Evolutionary conservation across 2,113 vertebrate species (phyloP), one percentile per base, ranked within the genome.

Genomic region (Centrocercus urophasianus): DNA sequence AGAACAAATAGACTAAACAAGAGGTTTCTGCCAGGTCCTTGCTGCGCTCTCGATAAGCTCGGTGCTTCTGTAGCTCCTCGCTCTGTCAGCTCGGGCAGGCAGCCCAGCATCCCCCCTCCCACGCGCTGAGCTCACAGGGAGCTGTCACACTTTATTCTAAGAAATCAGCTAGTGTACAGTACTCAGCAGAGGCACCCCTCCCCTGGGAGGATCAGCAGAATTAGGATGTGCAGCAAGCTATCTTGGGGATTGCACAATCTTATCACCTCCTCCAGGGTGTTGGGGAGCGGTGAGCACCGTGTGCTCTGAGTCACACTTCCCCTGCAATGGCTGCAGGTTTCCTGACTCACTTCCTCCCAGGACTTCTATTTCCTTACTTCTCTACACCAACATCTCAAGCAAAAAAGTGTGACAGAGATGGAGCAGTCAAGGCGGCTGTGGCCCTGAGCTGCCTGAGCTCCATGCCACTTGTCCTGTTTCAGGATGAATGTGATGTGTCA

Each of bases 151-250:
- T 91, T 97, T 92, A 92, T 97, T 97, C 96, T 96, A 91, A 97
- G 96, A 97, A 97, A 96, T 97, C 94, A 92, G 94, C 93, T 95
- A 88, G 86, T 94, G 88, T 93, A 86, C 96, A 96, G 94, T 96
- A 96, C 95, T 90, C 60, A 11, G 96, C 89, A 97, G 84, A 83
- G 83, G 90, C 82, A 91, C 93, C 93, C 95, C 95, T 97, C 95
- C 96, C 93, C 92, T 95, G 95, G 95, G 95, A 96, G 95, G 91
- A 96, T 95, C 93, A 94, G 88, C 93, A 96, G 91, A 95, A 95
- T 96, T 95, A 93, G 93, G 95, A 95, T 95, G 88, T 96, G 79
- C 93, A 83, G 89, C 81, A 89, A 96, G 93, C 94, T 96, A 85
- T 96, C 91, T 91, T 60, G 89, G 84, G 96, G 94, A 97, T 96